Evolutionary conservation across 2,113 vertebrate species (phyloP).

Genomic region (Sylvia atricapilla): DNA sequence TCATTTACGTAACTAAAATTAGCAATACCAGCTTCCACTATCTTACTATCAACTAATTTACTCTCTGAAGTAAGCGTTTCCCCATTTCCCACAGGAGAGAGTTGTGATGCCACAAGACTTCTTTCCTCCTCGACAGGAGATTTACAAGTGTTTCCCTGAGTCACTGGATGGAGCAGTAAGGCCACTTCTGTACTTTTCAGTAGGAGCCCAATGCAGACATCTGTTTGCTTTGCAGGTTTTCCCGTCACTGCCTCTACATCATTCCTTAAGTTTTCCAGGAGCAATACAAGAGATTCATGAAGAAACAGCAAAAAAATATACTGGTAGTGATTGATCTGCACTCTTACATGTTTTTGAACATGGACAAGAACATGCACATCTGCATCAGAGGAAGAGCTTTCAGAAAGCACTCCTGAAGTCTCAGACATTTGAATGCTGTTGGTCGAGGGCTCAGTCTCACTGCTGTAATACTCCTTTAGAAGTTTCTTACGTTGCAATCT

Average conservation of each 20-base stretch:
- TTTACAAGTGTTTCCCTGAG: constrained; percentile 62
- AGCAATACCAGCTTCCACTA: constrained; percentile 20
- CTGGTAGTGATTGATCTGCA: constrained; percentile 94
- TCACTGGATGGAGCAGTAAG: constrained; percentile 87
- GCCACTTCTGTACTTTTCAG: constrained; percentile 91
- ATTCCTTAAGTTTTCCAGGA: constrained; percentile 88
- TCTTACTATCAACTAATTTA: constrained; percentile 37
- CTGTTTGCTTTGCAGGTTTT: constrained; percentile 69
- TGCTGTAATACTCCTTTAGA: constrained; percentile 90
- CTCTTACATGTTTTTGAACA: constrained; percentile 87
- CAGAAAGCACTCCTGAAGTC: constrained; percentile 50
- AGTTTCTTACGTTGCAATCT: constrained; percentile 88
- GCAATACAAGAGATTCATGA: constrained; percentile 86
- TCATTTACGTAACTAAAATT: constrained; percentile 58
- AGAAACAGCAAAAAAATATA: constrained; percentile 90
- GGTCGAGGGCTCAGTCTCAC: constrained; percentile 61
- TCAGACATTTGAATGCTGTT: constrained; percentile 80
- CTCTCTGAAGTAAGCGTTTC: constrained; percentile 72
- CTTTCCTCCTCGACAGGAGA: constrained; percentile 68
- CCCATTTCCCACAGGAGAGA: constrained; percentile 81
- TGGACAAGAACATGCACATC: constrained; percentile 88
- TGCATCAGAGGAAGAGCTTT: constrained; percentile 70
- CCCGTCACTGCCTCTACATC: constrained; percentile 87
- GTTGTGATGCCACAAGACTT: constrained; percentile 76
- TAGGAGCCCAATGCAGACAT: constrained; percentile 86